Conservation (phyloP, 1,140 invertebrate genomes). For the Bombus cullumanus region DNA sequence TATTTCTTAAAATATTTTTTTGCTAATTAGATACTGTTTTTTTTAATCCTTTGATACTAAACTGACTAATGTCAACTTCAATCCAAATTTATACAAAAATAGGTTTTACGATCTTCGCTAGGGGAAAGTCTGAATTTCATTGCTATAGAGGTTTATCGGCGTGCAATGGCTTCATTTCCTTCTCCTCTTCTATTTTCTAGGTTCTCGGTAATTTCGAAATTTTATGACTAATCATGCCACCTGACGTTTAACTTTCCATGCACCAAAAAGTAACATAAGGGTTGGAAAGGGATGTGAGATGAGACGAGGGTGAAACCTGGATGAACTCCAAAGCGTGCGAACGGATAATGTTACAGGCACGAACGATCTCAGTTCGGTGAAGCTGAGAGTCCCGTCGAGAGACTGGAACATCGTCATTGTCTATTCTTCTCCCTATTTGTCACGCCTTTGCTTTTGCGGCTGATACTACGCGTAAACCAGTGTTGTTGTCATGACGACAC, state of each 20-base stretch:
- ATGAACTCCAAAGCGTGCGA: constrained; percentile 51
- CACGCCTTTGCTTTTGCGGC: constrained; percentile 53
- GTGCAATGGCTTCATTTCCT: background rate
- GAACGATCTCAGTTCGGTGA: constrained; percentile 48
- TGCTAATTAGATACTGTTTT: no score
- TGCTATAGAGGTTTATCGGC: no score
- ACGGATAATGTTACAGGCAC: constrained; percentile 58
- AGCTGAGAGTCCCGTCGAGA: constrained; percentile 51
- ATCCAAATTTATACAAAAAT: no score
- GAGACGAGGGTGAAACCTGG: constrained; percentile 36
- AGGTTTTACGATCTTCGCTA: no score
- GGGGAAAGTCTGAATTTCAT: no score
- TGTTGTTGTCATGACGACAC: constrained; percentile 60
- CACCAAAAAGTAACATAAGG: background rate
- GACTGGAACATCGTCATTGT: constrained; percentile 56
- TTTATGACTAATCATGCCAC: background rate
- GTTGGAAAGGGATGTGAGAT: background rate
- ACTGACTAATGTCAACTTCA: no score
- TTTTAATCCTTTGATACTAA: no score
- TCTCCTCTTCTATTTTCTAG: no score
- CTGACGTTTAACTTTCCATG: background rate
- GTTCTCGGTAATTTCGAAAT: background rate
- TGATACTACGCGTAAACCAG: constrained; percentile 29
- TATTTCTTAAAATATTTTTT: no score
- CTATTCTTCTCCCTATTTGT: constrained; percentile 64